Conservation (phyloP, 2,113 vertebrate genomes). For the Indicator maculatus region DNA sequence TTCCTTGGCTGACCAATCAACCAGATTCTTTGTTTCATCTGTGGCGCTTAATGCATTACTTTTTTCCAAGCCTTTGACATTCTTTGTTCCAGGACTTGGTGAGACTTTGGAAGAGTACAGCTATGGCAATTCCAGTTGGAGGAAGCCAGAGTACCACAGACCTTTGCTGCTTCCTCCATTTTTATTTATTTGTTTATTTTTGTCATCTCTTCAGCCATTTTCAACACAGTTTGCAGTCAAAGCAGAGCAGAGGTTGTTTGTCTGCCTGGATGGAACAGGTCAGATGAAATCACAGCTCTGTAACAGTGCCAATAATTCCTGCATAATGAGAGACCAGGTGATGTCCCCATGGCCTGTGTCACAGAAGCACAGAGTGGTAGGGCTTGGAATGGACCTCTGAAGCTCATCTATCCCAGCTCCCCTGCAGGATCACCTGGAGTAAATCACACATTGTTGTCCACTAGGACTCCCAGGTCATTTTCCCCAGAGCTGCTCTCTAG, state of each 20-base stretch:
- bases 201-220: not conserved
- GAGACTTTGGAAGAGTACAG: not conserved
- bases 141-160: not conserved
- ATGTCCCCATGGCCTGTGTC: not conserved
- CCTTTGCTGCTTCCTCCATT: not conserved
- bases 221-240: fast-evolving
- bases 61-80: not conserved
- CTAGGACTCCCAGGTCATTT: too few species aligned
- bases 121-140: not conserved
- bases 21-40: not conserved
- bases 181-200: not conserved
- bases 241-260: not conserved
- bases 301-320: not conserved
- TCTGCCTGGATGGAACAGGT: not conserved
- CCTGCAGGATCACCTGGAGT: too few species aligned
- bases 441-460: too few species aligned
- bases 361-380: too few species aligned
- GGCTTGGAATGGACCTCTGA: too few species aligned
- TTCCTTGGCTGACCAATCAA: not conserved
- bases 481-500: too few species aligned
- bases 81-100: not conserved
- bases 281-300: not conserved
- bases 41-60: not conserved
- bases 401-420: too few species aligned
- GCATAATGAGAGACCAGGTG: not conserved